phyloP scores from a whole-genome alignment of 2,113 vertebrate genomes.

The Odocoileus hemionus region DNA sequence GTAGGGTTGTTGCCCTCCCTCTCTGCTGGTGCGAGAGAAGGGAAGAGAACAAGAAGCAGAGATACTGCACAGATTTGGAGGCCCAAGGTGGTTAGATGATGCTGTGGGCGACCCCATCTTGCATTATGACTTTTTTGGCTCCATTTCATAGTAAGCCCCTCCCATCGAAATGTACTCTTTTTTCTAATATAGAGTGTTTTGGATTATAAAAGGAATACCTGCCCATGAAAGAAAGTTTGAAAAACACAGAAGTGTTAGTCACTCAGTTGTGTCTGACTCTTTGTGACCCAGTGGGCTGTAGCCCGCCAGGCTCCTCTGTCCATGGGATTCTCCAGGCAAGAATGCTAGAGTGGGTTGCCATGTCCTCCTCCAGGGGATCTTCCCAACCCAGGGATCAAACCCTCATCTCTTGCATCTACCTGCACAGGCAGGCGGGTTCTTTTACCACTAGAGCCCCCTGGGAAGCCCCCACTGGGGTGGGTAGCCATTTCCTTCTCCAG shows the following conservation, averaged over 20 bases:
- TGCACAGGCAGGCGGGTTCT: not conserved
- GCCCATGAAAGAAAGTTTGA: not conserved
- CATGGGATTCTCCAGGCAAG: not conserved
- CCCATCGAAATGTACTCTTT: not conserved
- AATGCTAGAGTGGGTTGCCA: not conserved
- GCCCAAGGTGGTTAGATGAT: not conserved
- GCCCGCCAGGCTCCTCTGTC: not conserved
- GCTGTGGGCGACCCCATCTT: not conserved
- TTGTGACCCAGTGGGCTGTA: not conserved
- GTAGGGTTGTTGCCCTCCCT: fast-evolving
- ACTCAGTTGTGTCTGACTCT: not conserved
- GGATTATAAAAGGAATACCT: not conserved
- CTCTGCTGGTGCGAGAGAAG: not conserved
- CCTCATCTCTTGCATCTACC: not conserved
- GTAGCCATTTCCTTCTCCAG: not conserved
- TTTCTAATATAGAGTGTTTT: not conserved
- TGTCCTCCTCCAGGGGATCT: not conserved
- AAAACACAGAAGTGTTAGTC: not conserved
- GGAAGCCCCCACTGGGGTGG: not conserved
- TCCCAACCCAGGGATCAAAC: not conserved
- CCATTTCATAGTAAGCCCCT: not conserved
- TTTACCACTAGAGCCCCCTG: not conserved
- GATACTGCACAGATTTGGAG: fast-evolving
- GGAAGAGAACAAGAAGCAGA: not conserved
- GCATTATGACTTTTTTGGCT: not conserved